phyloP scores from a whole-genome alignment of 2,888 invertebrate species.

The Diaprepes abbreviatus region DNA sequence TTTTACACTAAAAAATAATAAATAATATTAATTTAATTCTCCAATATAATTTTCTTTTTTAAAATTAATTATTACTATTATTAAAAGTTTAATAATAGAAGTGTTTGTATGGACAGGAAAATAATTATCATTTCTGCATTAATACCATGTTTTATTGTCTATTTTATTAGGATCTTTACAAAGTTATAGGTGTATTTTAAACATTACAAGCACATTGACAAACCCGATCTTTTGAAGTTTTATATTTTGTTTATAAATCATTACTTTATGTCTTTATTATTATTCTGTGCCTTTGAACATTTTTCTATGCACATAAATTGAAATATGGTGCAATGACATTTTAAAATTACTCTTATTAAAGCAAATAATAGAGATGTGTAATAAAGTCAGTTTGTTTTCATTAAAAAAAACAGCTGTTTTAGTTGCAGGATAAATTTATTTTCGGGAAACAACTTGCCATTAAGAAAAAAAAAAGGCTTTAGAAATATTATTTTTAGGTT shows the following conservation, averaged over 20 bases:
- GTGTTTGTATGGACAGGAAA: slow-evolving; percentile 1
- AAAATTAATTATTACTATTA: background rate
- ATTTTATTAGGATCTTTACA: slow-evolving; percentile 15
- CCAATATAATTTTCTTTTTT: background rate
- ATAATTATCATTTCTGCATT: slow-evolving; percentile 10
- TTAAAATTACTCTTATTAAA: no score
- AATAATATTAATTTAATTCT: background rate
- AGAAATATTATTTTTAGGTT: no score
- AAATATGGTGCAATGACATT: no score
- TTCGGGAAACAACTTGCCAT: no score
- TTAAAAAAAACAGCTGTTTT: no score
- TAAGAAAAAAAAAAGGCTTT: no score
- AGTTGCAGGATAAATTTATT: no score
- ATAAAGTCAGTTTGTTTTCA: no score
- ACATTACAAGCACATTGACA: slow-evolving; percentile 23
- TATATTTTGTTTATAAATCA: slow-evolving; percentile 29
- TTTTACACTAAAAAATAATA: background rate
- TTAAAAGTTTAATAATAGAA: slow-evolving; percentile 11
- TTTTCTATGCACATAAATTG: background rate
- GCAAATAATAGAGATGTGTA: no score
- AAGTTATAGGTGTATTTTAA: slow-evolving; percentile 7
- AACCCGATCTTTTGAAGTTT: slow-evolving; percentile 31
- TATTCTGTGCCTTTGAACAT: background rate
- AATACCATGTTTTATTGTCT: slow-evolving; percentile 14
- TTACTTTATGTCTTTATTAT: slow-evolving; percentile 26